Evolutionary conservation across 2,113 vertebrate species (phyloP), one percentile per base, ranked within the genome.

Genomic region (Carollia perspicillata): DNA sequence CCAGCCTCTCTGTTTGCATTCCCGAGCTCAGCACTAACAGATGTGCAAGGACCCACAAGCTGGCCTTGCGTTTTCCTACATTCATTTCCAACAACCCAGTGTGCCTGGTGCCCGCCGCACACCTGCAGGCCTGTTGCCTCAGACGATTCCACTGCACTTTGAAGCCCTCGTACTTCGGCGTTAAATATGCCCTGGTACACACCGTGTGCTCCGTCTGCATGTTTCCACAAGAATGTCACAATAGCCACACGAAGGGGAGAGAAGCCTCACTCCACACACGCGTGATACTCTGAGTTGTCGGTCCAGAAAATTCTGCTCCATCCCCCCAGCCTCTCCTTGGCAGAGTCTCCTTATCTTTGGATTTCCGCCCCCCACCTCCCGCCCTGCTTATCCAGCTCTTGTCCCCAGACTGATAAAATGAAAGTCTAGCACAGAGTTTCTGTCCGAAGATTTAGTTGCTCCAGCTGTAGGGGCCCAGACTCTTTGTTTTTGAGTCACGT

Each of bases 141-240:
- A 13, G 51, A 77, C 95, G 81, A 35, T 88, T 81, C 90, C 77
- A 22, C 37, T 9, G 80, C n/a, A 14, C 88, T 95, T 63, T 58
- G 87, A 95, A 95, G 63, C 91, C 53, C 66, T 69, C 26, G 1
- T 79, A 72, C 75, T 47, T 74, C 5, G 0, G 20, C 2, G 63
- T 91, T 85, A 90, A 89, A 74, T 37, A n/a, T 13, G 84, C 68
- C 42, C 0, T 12, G 49, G 37, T n/a, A 12, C 14, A 81, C 53
- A 85, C 84, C 49, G 58, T 18, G 53, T 0, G 30, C 77, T 81
- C 13, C 90, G 55, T 78, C 90, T 88, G 65, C 84, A 8, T 78
- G 84, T 92, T 77, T n/a, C 92, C 95, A 55, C 79, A 94, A 87
- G 89, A 95, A 81, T 90, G 69, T 95, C 86, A 69, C 84, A 35